These are phyloP conservation scores for Momotus momota DNA, from an alignment of 2,797 vertebrate genomes.

Conservation along the genomic window DNA sequence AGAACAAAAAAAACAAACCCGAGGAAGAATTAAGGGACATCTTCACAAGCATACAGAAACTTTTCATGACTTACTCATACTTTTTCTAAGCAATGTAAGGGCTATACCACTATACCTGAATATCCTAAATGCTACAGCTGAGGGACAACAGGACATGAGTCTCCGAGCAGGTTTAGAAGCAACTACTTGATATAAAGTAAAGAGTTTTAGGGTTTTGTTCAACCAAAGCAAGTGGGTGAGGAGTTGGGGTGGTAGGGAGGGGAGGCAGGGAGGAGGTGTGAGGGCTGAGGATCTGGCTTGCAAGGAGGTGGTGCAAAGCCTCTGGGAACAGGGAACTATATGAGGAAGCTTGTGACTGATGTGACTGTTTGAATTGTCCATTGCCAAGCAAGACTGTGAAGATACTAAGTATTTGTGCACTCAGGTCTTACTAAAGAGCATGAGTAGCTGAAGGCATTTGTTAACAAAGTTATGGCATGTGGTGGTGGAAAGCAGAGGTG, in stretches of 20 bases:
- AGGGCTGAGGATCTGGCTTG: background rate
- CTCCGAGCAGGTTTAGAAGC: background rate
- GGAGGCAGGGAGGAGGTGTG: background rate
- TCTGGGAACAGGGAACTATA: background rate
- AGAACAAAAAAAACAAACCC: background rate
- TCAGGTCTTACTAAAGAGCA: background rate
- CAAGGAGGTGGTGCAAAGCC: background rate
- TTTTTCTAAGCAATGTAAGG: background rate
- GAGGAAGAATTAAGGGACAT: background rate
- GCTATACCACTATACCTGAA: background rate
- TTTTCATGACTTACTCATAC: background rate
- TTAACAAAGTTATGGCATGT: background rate
- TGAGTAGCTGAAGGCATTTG: background rate
- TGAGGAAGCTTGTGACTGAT: background rate
- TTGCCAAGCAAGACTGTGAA: background rate
- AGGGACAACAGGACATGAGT: background rate
- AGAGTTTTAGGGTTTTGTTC: background rate
- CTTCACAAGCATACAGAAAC: background rate
- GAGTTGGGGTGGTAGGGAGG: rapidly evolving
- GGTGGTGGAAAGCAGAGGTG: background rate
- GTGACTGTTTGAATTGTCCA: background rate
- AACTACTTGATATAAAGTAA: background rate
- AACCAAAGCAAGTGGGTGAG: background rate
- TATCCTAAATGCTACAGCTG: background rate
- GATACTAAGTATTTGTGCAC: background rate